Evolutionary conservation across 1,140 invertebrate genomes (phyloP).

Genomic region (Tribolium castaneum): DNA sequence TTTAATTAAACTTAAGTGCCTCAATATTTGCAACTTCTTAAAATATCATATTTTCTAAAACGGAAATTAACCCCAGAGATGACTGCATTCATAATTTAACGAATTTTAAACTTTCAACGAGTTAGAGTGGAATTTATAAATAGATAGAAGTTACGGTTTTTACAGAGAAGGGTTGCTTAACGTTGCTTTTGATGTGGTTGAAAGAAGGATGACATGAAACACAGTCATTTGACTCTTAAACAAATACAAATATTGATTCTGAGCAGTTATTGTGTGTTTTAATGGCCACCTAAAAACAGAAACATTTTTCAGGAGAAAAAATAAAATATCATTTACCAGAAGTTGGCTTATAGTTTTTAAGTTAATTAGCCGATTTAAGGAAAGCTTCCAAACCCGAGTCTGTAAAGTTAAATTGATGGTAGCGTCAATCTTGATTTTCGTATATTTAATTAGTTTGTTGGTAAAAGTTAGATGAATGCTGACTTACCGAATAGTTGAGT

Average conservation of each 20-base stretch:
- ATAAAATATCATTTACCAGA: neutral
- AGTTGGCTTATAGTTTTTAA: neutral
- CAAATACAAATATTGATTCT: conserved; percentile 32
- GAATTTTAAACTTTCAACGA: conserved; percentile 23
- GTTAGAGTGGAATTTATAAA: conserved; percentile 26
- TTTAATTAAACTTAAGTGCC: neutral
- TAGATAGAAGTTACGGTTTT: conserved; percentile 22
- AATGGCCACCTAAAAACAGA: conserved; percentile 3
- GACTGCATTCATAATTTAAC: conserved; percentile 7
- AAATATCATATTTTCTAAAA: conserved; percentile 15
- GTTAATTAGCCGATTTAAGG: neutral
- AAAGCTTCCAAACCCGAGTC: neutral
- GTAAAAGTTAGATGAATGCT: neutral
- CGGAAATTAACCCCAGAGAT: conserved; percentile 14
- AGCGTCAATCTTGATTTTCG: neutral
- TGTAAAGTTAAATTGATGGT: neutral
- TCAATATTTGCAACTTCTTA: neutral
- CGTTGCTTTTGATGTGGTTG: conserved; percentile 26
- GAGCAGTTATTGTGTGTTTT: neutral
- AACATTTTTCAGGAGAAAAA: no score
- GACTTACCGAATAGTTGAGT: neutral
- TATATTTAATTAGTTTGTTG: conserved; percentile 1
- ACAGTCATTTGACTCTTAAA: conserved; percentile 3
- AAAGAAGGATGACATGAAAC: conserved; percentile 26
- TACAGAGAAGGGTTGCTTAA: conserved; percentile 15